Percentiles rank a stretch among this genome's conserved stretches.
phyloP scores from a whole-genome alignment of 2,797 vertebrate genomes.

The Apogon talboti region DNA sequence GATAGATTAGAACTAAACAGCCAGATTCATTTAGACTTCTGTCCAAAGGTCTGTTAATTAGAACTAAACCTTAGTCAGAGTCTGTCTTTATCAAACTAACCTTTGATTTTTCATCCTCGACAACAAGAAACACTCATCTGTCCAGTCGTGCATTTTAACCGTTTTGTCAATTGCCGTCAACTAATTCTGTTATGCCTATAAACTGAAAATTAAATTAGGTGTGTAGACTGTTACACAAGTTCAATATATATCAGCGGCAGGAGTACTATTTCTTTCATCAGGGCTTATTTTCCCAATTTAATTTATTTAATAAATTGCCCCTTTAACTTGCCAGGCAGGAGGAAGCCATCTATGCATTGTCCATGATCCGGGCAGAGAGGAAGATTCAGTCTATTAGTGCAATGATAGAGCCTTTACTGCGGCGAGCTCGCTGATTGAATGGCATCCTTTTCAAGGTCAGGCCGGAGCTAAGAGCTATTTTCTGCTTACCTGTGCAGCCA shows the following conservation, averaged over 20 bases:
- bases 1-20: too few species aligned
- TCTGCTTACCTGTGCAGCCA: conserved; percentile 84
- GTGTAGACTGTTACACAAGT: conserved; percentile 69
- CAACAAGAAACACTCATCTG: conserved; percentile 49
- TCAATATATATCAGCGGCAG: conserved; percentile 58
- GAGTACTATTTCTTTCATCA: conserved; percentile 64
- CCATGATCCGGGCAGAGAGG: conserved; percentile 69
- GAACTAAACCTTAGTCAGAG: too few species aligned
- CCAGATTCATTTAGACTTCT: too few species aligned
- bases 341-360: conserved; percentile 74
- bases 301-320: conserved; percentile 76
- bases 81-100: not conserved
- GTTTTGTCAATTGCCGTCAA: conserved; percentile 70
- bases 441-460: conserved; percentile 81
- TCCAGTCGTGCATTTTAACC: conserved; percentile 71
- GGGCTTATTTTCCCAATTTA: conserved; percentile 73
- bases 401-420: conserved; percentile 77
- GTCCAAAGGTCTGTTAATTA: too few species aligned
- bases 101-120: conserved; percentile 56
- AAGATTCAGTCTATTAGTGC: conserved; percentile 80
- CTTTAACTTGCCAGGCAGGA: conserved; percentile 75
- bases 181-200: conserved; percentile 71
- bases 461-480: conserved; percentile 77
- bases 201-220: conserved; percentile 76
- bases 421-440: conserved; percentile 77